Evolutionary conservation across 2,113 vertebrate species (phyloP).

Genomic region (Meriones unguiculatus): DNA sequence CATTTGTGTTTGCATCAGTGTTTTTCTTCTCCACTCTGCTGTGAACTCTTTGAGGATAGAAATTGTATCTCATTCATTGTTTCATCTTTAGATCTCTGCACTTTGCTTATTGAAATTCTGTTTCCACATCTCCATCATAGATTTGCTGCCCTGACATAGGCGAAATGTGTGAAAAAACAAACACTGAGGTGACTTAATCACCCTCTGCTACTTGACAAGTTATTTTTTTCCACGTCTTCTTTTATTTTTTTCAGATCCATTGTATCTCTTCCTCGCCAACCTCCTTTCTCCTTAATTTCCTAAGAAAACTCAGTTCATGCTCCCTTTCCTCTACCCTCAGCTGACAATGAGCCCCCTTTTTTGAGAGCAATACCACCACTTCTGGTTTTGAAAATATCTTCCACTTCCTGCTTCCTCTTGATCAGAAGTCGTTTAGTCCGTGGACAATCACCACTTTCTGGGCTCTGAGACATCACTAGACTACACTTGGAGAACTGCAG

Average conservation of each 20-base stretch:
- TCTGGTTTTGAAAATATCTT: slow-evolving; percentile 34
- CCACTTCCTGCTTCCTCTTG: not conserved
- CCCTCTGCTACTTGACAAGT: not conserved
- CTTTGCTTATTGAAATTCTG: slow-evolving; percentile 16
- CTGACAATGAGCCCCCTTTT: not conserved
- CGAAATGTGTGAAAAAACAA: not conserved
- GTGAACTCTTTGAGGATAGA: slow-evolving; percentile 10
- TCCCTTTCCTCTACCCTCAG: not conserved
- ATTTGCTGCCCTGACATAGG: not conserved
- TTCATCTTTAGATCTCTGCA: not conserved
- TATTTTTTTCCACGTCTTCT: not conserved
- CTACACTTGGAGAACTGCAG: not conserved
- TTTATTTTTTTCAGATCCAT: not conserved
- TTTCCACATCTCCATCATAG: not conserved
- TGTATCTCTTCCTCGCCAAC: not conserved
- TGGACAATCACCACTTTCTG: not conserved
- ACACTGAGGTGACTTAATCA: not conserved
- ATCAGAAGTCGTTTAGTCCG: not conserved
- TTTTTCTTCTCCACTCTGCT: not conserved
- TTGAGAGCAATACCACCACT: not conserved
- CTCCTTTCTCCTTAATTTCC: slow-evolving; percentile 20
- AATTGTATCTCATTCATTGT: not conserved
- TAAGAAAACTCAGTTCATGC: not conserved
- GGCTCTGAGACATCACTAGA: not conserved
- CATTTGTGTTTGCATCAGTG: not conserved